These are phyloP conservation scores for Drosophila paramelanica DNA, from an alignment of 2,888 invertebrate species.

Conservation along the genomic window DNA sequence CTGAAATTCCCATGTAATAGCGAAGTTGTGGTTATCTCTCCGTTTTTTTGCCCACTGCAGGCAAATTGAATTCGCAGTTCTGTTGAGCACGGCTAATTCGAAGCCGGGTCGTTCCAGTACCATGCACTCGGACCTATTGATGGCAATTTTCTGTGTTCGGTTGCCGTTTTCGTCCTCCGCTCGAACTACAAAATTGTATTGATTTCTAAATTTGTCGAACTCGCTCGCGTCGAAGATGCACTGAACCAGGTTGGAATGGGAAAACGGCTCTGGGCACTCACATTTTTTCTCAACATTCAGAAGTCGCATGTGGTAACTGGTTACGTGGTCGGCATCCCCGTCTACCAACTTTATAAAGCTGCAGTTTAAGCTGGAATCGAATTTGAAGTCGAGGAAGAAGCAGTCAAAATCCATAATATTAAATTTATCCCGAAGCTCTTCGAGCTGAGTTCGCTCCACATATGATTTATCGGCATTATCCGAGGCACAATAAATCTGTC, in stretches of 20 bases:
- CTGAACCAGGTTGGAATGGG: not conserved
- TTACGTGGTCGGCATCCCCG: too few species aligned
- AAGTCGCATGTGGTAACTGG: conserved; percentile 1
- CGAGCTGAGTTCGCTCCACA: too few species aligned
- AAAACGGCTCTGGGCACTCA: not conserved
- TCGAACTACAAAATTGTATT: not conserved
- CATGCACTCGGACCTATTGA: conserved; percentile 9
- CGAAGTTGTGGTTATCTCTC: conserved; percentile 2
- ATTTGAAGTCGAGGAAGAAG: too few species aligned
- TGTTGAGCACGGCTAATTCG: not conserved
- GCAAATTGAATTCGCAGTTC: conserved; percentile 10
- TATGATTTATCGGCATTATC: too few species aligned
- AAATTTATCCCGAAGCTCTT: too few species aligned
- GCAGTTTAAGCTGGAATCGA: too few species aligned
- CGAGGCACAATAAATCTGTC: too few species aligned
- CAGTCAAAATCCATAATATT: too few species aligned
- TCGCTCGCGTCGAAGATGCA: not conserved
- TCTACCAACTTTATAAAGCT: too few species aligned
- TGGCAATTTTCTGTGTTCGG: not conserved
- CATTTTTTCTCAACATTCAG: not conserved
- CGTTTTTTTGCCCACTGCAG: conserved; percentile 8
- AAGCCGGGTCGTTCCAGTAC: conserved; percentile 2
- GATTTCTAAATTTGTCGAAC: conserved; percentile 1
- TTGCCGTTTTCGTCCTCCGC: not conserved
- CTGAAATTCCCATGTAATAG: not conserved